Evolutionary conservation across 2,888 invertebrate species (phyloP), one percentile per base, ranked within the genome.

Genomic region (Phortica okadai): DNA sequence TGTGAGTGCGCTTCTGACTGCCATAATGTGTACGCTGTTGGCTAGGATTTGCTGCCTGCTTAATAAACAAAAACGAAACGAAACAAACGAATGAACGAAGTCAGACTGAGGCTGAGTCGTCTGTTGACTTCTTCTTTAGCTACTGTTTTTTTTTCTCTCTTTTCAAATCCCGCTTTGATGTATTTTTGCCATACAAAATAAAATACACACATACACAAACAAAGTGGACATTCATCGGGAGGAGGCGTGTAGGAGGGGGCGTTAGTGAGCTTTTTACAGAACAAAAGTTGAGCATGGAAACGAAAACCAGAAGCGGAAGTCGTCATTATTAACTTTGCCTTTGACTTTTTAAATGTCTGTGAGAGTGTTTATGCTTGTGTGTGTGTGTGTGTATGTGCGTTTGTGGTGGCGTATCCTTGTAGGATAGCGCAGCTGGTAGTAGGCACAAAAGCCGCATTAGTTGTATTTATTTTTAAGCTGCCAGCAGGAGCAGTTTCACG

Each of bases 391-490:
- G 14, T 45, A 8, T 6, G 41, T 74, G 66, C 75, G 21, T 11
- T 64, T 72, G 70, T 76, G 77, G 77, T 76, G 82, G 25, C 16
- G 62, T 62, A 6, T 14, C 2, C 50, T 8, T 25, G 16, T 59
- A 16, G 58, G 58, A n/a, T 3, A 83, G 76, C 85, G 79, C 85
- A 85, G 86, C 85, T 85, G 85, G 87, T 81, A 83, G 85, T 86
- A 85, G 86, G 85, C 85, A 85, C 87, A 86, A 85, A 85, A 85
- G 85, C 86, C 83, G 86, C 84, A 87, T 88, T 87, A 85, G 83
- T 83, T 86, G 87, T 84, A 84, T 85, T 86, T 87, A 84, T 88
- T 84, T 87, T 86, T 86, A 87, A 88, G 87, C 84, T 82, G 78
- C 77, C 83, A 83, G 84, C 84, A 86, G 84, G 81, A 85, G 80